These are phyloP conservation scores for Sisor rabdophorus DNA, from an alignment of 2,113 vertebrate species.

Conservation along the genomic window DNA sequence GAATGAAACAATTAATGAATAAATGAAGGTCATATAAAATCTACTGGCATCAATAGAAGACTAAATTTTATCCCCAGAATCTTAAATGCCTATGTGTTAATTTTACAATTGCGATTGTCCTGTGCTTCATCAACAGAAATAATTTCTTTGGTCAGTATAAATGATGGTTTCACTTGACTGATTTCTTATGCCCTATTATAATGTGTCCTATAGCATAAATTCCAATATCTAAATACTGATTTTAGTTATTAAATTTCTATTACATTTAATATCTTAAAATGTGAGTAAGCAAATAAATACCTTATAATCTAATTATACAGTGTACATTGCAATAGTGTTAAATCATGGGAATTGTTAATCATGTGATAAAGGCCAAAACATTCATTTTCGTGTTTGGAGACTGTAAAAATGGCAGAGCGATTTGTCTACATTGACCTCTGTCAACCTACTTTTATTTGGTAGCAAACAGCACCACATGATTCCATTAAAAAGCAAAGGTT, in stretches of 20 bases:
- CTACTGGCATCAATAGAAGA: slow-evolving; percentile 55
- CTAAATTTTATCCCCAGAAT: slow-evolving; percentile 47
- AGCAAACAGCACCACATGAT: not conserved
- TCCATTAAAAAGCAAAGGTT: slow-evolving; percentile 2
- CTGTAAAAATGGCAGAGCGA: slow-evolving; percentile 2
- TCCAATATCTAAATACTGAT: not conserved
- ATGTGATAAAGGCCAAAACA: not conserved
- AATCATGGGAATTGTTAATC: not conserved
- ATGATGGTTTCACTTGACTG: not conserved
- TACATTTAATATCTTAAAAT: not conserved
- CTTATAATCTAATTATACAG: not conserved
- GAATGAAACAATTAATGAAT: too few species aligned
- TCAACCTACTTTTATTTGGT: slow-evolving; percentile 1
- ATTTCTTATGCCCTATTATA: too few species aligned
- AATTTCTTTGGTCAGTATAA: slow-evolving; percentile 15
- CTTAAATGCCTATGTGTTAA: slow-evolving; percentile 64
- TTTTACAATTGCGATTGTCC: slow-evolving; percentile 51
- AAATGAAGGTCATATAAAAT: slow-evolving; percentile 46
- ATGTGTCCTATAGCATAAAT: not conserved
- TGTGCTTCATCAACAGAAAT: slow-evolving; percentile 41
- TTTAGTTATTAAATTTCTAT: not conserved
- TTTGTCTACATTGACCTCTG: slow-evolving; percentile 10
- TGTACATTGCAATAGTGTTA: not conserved
- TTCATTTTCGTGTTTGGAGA: not conserved
- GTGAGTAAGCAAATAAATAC: too few species aligned